Base-by-base conservation (phyloP, 2,888 invertebrate genomes). In the Nymphalis c-album region DNA sequence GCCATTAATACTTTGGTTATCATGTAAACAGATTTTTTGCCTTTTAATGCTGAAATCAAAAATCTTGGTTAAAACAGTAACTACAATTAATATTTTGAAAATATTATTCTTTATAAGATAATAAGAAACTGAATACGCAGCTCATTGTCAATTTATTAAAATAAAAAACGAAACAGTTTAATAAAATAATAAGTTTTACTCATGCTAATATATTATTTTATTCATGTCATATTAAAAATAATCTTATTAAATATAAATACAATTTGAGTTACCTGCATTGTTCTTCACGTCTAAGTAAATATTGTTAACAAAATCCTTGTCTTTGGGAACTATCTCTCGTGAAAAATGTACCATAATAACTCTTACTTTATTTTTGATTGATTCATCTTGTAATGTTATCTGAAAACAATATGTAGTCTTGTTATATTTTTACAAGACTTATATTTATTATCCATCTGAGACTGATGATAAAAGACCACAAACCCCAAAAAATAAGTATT, bases 331-430 rank as follows among this genome's bases (percentile, higher is more conserved):
- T 1, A 74, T 74, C 31, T 78, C 73, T 57, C 80, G 82, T 1
- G 84, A 78, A 74, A 93, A 92, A 71, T 88, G 88, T 16, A 93
- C 78, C 92, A 93, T 92, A 66, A 93, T 93, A 6, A 92, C 93
- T 73, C 93, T 77, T 7, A 93, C 93, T 83, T 93, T 93, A 76
- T 93, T 93, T 75, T 93, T 92, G 71, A 88, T 88, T 8, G 85
- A 76, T 75, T 91, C 91, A 80, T 93, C 93, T 87, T 93, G 93
- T 47, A 93, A 78, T 51, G 93, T 93, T 53, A 93, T 93, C 93
- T 93, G 84, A 31, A 84, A 87, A 47, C 50, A 60, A 53, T 46
- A 47, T 31, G 48, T n/a, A 13, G 26, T 22, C 1, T 53, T 26
- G 3, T 13, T 45, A 13, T 18, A 40, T 40, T 58, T 31, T 45